Conservation (phyloP, 2,888 invertebrate species). For the Corythucha ciliata region DNA sequence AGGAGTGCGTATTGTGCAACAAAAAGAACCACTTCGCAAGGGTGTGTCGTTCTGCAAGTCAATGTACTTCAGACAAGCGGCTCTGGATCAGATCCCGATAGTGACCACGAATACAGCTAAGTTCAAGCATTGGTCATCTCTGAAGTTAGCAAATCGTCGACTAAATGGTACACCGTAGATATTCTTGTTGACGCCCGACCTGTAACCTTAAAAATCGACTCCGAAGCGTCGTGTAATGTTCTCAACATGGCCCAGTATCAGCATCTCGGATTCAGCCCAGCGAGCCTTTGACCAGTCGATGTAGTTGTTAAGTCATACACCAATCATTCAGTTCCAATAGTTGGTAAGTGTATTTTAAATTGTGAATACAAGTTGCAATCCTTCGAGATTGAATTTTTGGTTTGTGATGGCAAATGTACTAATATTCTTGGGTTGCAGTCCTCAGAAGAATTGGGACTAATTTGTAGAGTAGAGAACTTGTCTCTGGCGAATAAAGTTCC, state of each 20-base stretch:
- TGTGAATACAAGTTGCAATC: background rate
- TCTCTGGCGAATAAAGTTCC: background rate
- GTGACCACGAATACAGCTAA: no score
- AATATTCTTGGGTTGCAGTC: constrained; percentile 7
- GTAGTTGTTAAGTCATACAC: constrained; percentile 13
- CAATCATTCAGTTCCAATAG: constrained; percentile 1
- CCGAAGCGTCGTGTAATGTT: constrained; percentile 10
- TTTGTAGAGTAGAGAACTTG: background rate
- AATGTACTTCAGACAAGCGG: no score
- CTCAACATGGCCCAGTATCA: background rate
- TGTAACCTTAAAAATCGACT: constrained; percentile 10
- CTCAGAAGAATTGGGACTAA: background rate
- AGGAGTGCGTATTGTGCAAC: no score
- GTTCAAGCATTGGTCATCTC: no score
- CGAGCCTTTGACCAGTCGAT: background rate
- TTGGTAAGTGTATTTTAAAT: background rate
- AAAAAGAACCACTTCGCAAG: no score
- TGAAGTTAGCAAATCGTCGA: no score
- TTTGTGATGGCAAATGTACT: background rate
- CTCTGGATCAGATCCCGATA: no score
- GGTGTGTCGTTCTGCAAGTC: no score
- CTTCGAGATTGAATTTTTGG: background rate
- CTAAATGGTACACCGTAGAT: no score
- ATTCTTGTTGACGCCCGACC: no score
- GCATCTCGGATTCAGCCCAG: background rate